Percentiles rank a stretch among this genome's conserved stretches.
These are phyloP conservation scores for Porites divaricata DNA, from an alignment of 92 coral and sea anemone genomes.

Conservation along the genomic window DNA sequence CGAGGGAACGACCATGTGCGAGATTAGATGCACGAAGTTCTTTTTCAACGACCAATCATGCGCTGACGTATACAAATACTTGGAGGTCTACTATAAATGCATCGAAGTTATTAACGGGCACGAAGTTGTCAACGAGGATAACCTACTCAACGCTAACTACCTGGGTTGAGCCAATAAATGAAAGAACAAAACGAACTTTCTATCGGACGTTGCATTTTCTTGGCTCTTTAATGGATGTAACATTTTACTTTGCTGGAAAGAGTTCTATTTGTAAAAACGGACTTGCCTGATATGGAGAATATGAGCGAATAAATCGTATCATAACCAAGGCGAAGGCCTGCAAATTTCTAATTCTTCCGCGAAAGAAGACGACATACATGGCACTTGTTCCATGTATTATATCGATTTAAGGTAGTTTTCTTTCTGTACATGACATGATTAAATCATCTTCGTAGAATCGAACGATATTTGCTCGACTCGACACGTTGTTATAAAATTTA, in stretches of 20 bases:
- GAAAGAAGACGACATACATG: slow-evolving; percentile 71
- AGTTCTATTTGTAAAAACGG: slow-evolving; percentile 54
- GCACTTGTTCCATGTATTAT: slow-evolving; percentile 66
- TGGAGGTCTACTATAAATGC: slow-evolving; percentile 99
- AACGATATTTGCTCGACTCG: slow-evolving; percentile 48
- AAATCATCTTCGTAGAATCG: slow-evolving; percentile 51
- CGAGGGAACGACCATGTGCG: slow-evolving; percentile 99
- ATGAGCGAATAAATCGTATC: slow-evolving; percentile 54
- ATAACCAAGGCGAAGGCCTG: slow-evolving; percentile 46
- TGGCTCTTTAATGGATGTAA: slow-evolving; percentile 41
- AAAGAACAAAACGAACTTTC: slow-evolving; percentile 44
- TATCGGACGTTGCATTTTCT: slow-evolving; percentile 37
- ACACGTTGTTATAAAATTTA: slow-evolving; percentile 49
- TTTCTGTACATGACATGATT: slow-evolving; percentile 65
- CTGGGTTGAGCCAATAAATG: slow-evolving; percentile 62
- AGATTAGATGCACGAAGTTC: slow-evolving; percentile 96
- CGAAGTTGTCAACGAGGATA: slow-evolving; percentile 99
- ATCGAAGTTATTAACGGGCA: slow-evolving; percentile 99
- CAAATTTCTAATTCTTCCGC: slow-evolving; percentile 69
- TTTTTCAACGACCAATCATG: slow-evolving; percentile 93
- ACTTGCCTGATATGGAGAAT: slow-evolving; percentile 46
- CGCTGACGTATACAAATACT: slow-evolving; percentile 93
- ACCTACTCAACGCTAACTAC: slow-evolving; percentile 98
- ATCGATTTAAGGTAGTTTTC: slow-evolving; percentile 66
- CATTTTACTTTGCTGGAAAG: slow-evolving; percentile 76